Evolutionary conservation across 2,888 invertebrate genomes (phyloP).

Genomic region (Lycophotia porphyrea): DNA sequence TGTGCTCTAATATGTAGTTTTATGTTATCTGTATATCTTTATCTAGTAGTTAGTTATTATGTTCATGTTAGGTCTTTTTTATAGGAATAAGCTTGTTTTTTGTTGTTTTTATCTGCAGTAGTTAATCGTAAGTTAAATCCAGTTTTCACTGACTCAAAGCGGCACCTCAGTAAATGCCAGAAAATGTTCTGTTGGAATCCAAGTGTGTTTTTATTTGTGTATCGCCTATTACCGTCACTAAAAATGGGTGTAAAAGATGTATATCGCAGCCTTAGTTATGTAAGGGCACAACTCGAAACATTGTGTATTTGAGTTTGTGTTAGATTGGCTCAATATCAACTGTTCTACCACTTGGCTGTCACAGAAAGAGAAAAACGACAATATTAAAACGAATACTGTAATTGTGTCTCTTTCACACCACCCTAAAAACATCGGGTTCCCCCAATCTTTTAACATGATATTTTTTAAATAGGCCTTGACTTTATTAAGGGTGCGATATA

Average conservation of each 20-base stretch:
- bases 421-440: too few relatives aligned
- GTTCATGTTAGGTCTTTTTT: constrained; percentile 7
- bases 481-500: too few relatives aligned
- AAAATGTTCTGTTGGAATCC: background rate
- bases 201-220: background rate
- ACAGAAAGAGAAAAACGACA: too few relatives aligned
- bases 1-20: constrained; percentile 39
- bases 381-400: too few relatives aligned
- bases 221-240: background rate
- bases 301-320: too few relatives aligned
- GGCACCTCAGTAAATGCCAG: background rate
- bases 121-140: background rate
- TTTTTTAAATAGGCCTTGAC: too few relatives aligned
- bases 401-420: too few relatives aligned
- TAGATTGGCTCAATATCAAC: too few relatives aligned
- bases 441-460: too few relatives aligned
- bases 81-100: background rate
- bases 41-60: constrained; percentile 2
- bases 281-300: too few relatives aligned
- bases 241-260: background rate
- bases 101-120: background rate
- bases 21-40: constrained; percentile 5
- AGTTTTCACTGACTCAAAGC: background rate
- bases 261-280: too few relatives aligned
- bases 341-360: too few relatives aligned